Base-by-base conservation (phyloP, 2,888 invertebrate species). In the Gisinianus flammeolus region DNA sequence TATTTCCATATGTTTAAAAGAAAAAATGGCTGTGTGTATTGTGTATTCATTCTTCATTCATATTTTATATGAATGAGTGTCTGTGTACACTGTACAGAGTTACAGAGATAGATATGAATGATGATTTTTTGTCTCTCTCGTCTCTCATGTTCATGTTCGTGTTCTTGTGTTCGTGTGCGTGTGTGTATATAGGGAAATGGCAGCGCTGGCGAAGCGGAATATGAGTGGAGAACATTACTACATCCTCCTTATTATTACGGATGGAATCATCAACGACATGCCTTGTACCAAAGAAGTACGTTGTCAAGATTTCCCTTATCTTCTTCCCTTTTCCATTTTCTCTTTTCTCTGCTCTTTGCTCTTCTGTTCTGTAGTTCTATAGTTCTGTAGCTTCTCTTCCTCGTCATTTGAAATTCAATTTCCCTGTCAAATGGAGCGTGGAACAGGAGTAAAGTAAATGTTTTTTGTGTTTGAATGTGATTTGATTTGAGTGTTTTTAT, bases 261-360 rank as follows among this genome's bases (percentile, higher is more conserved):
- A 90, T 85, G 90, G 89, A 1, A 88, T 88, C 54, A 90, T 90
- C 79, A 89, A 89, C 8, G 91, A 91, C 85, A 89, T 91, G 88
- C 86, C 86, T 16, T 87, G 87, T 82, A 89, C 89, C 0, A 88
- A 87, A 78, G 86, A 87, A 85, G 88, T 87, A 62, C 28, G 77
- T 56, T 10, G 35, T n/a, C n/a, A n/a, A 12, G 35, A 35, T 8
- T 35, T 35, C 5, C 35, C 12, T 35, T 35, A 8, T 35, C 12
- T 35, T 35, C 12, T 35, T 5, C 5, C 5, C 35, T 35, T 35
- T 35, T 8, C 5, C 35, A 8, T 35, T 35, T 35, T 35, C 12
- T 35, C 6, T 35, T 35, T 35, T 35, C 35, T 35, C 12, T n/a
- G 44, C 44, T 44, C 44, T 10, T 44, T 16, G 44, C 44, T 44